These are phyloP conservation scores for Cladorhizidae sp. DNA, from an alignment of 37 sponge, comb jelly and placozoan species.

Conservation along the genomic window DNA sequence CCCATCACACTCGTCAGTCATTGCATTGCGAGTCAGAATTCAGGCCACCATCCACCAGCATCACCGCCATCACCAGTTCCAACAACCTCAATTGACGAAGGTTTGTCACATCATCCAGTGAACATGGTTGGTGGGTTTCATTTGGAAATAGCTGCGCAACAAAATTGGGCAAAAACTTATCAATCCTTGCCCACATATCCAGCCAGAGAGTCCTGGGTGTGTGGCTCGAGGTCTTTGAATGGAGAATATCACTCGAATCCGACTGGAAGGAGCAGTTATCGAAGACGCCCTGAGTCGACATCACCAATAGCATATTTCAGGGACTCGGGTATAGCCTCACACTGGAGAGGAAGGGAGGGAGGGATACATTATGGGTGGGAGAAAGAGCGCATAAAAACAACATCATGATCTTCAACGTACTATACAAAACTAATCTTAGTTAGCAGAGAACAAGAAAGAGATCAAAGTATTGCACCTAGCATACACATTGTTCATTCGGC, in stretches of 20 bases:
- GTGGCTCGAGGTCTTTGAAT: background rate
- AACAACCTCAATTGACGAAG: background rate
- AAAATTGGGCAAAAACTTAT: conserved; percentile 83
- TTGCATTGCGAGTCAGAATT: background rate
- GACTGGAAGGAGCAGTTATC: conserved; percentile 36
- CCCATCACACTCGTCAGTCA: background rate
- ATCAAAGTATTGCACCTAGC: too few relatives aligned
- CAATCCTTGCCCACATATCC: conserved; percentile 75
- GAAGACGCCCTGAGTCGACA: conserved; percentile 85
- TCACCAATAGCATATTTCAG: conserved; percentile 85
- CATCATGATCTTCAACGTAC: too few relatives aligned
- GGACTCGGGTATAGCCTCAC: conserved; percentile 85
- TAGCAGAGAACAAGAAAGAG: too few relatives aligned
- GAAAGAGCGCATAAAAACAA: too few relatives aligned
- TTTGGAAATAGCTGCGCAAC: conserved; percentile 72
- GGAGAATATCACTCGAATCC: conserved; percentile 13
- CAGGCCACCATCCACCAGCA: too few relatives aligned
- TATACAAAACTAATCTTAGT: too few relatives aligned
- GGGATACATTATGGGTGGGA: conserved; percentile 9
- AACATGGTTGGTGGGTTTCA: too few relatives aligned
- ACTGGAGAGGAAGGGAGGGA: conserved; percentile 27
- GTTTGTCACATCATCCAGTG: background rate
- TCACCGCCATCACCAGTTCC: background rate
- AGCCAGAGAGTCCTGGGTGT: conserved; percentile 59
- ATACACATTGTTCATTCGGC: too few relatives aligned